A percentile compares a stretch with the other conserved stretches of the same genome.
Evolutionary conservation across 2,797 vertebrate genomes (phyloP).

Genomic region (Prunella strophiata): DNA sequence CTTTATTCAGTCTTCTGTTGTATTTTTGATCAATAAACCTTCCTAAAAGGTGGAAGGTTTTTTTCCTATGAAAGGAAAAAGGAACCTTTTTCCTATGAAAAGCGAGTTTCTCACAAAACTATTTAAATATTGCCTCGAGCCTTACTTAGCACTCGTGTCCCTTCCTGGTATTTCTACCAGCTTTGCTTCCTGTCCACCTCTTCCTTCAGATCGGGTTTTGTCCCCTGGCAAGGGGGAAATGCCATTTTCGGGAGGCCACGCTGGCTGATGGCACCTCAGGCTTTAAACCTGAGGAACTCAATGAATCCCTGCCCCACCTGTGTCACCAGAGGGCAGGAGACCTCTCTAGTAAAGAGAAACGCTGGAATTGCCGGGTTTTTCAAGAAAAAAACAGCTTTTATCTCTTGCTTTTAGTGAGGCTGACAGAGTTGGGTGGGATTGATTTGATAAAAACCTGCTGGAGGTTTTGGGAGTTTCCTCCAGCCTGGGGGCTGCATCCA

Average conservation of each 20-base stretch:
- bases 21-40: no score
- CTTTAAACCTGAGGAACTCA: not conserved
- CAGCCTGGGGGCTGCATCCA: not conserved
- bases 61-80: no score
- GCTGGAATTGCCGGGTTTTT: not conserved
- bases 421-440: not conserved
- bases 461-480: not conserved
- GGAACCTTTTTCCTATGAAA: no score
- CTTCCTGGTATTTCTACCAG: not conserved
- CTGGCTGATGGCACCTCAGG: not conserved
- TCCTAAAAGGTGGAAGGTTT: no score
- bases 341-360: not conserved
- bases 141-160: not conserved
- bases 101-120: no score
- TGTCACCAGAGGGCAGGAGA: not conserved
- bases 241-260: accelerated
- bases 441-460: not conserved
- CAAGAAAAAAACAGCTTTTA: not conserved
- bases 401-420: not conserved
- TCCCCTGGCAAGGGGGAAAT: not conserved
- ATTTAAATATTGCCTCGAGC: not conserved
- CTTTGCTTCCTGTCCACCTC: not conserved
- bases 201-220: not conserved
- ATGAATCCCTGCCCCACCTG: accelerated
- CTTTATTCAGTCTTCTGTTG: no score